A percentile compares a stretch with the other conserved stretches of the same genome.
Conservation (phyloP, 2,888 invertebrate genomes). For the Sipha maydis region DNA sequence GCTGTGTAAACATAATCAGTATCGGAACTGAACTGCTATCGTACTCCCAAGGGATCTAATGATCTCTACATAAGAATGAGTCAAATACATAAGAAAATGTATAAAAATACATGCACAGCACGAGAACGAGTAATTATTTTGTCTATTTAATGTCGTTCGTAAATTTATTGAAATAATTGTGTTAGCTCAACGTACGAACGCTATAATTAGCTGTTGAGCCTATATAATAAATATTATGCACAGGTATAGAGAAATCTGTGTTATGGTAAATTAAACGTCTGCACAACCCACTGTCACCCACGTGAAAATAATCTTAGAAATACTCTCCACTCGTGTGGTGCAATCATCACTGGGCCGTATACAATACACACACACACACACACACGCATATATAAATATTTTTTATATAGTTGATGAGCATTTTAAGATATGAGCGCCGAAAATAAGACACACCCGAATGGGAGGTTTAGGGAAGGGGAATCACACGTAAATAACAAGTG, state of each 20-base stretch:
- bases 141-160: background rate
- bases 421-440: background rate
- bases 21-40: background rate
- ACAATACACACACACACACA: no score
- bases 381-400: no score
- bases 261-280: background rate
- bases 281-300: background rate
- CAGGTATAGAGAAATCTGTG: background rate
- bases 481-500: background rate
- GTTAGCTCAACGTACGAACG: background rate
- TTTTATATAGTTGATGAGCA: background rate
- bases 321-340: background rate
- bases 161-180: background rate
- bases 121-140: background rate
- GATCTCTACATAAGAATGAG: background rate
- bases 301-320: background rate
- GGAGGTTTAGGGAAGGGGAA: background rate
- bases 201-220: background rate
- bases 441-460: background rate
- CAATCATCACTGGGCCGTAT: background rate
- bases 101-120: no score
- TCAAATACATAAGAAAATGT: no score
- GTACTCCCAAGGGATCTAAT: background rate
- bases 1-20: background rate
- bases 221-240: background rate